phyloP scores from a whole-genome alignment of 2,797 vertebrate species.

The Alectoris magna region DNA sequence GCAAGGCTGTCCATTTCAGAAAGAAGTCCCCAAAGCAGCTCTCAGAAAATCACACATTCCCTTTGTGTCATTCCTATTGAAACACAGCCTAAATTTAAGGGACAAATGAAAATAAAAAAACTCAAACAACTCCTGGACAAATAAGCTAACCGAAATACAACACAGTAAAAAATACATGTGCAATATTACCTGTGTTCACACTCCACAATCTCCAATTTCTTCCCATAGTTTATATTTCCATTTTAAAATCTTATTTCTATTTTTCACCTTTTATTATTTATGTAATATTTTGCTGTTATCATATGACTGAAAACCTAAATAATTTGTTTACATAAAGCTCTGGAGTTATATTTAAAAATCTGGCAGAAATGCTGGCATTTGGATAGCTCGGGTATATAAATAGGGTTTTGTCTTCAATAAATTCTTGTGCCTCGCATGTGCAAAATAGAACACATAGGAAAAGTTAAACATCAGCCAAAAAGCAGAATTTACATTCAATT shows the following conservation, averaged over 20 bases:
- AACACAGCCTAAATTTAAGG: not conserved
- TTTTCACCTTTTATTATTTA: not conserved
- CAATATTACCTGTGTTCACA: not conserved
- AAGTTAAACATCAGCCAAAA: not conserved
- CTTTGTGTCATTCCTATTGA: not conserved
- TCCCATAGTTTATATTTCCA: not conserved
- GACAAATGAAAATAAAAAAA: constrained; percentile 12
- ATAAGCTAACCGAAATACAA: not conserved
- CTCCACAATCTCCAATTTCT: not conserved
- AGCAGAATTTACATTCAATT: not conserved
- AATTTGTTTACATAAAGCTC: not conserved
- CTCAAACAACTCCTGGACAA: not conserved
- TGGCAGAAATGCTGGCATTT: constrained; percentile 1
- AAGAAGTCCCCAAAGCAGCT: not conserved
- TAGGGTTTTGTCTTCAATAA: constrained; percentile 2
- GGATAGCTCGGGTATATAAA: not conserved
- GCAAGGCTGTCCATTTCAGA: not conserved
- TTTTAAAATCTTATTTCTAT: not conserved
- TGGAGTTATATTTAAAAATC: not conserved
- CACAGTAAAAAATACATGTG: not conserved
- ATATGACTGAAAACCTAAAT: not conserved
- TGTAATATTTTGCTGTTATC: not conserved
- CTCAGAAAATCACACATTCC: constrained; percentile 4
- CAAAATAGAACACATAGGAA: not conserved
- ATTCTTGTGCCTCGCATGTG: not conserved